These are phyloP conservation scores for Malthinus flaveolus DNA, from an alignment of 2,888 invertebrate species.

Conservation along the genomic window DNA sequence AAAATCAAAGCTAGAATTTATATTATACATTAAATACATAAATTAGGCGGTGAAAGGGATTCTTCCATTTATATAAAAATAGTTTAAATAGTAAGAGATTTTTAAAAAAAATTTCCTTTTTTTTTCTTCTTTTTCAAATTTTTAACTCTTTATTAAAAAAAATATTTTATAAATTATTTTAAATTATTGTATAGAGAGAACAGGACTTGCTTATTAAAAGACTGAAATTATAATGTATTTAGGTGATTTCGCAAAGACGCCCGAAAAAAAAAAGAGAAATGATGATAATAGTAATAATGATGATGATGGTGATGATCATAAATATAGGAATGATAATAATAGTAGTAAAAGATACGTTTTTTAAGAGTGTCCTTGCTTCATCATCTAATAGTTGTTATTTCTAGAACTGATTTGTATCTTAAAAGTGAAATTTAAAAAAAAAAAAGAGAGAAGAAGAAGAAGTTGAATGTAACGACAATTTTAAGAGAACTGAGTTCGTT, in stretches of 20 bases:
- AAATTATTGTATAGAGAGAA: constrained; percentile 40
- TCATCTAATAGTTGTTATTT: constrained; percentile 27
- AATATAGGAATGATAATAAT: too few species aligned
- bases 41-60: constrained; percentile 38
- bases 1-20: constrained; percentile 34
- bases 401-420: constrained; percentile 27
- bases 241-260: constrained; percentile 16
- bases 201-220: constrained; percentile 43
- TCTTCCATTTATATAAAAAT: constrained; percentile 35
- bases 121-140: constrained; percentile 32
- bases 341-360: too few species aligned
- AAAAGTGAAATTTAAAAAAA: constrained; percentile 16
- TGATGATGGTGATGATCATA: too few species aligned
- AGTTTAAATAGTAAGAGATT: too few species aligned
- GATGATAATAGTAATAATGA: too few species aligned
- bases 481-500: constrained; percentile 25
- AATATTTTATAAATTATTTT: constrained; percentile 39
- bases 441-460: not conserved
- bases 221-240: constrained; percentile 45
- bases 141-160: constrained; percentile 20
- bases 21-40: constrained; percentile 25
- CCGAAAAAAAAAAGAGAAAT: not conserved
- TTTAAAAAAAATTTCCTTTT: constrained; percentile 17
- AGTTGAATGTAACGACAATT: constrained; percentile 11
- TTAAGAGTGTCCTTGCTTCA: constrained; percentile 14